Conservation (phyloP, 2,797 vertebrate genomes). For the Hippopotamyrus pictus region DNA sequence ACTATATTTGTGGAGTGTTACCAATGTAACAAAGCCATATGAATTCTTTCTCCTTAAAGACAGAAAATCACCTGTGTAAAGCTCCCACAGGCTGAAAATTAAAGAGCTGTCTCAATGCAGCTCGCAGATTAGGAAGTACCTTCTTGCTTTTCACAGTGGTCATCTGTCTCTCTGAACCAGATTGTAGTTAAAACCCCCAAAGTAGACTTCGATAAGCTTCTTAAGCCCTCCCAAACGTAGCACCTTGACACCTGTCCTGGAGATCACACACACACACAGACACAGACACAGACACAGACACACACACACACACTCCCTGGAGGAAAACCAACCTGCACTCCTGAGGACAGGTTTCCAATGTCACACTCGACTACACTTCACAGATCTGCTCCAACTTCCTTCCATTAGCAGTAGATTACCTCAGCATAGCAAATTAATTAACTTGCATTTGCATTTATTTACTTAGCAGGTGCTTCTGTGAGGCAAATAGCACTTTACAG, state of each 20-base stretch:
- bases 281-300: not conserved
- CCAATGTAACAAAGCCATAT: not conserved
- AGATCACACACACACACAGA: not conserved
- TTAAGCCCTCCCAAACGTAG: not conserved
- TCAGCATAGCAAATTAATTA: not conserved
- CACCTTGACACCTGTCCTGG: not conserved
- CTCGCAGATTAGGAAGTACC: not conserved
- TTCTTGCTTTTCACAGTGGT: constrained; percentile 4
- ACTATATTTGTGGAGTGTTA: not conserved
- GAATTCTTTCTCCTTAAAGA: not conserved
- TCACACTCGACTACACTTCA: not conserved
- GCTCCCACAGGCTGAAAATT: not conserved
- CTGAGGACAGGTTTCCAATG: not conserved
- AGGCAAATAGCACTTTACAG: not conserved
- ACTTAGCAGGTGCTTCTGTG: not conserved
- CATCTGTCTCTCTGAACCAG: not conserved
- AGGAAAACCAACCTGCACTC: not conserved
- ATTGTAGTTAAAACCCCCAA: not conserved
- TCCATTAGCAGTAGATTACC: not conserved
- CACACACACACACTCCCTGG: not conserved
- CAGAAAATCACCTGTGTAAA: not conserved
- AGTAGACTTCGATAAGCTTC: not conserved
- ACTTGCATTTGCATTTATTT: not conserved
- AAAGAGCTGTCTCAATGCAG: not conserved
- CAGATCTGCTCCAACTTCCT: not conserved